A percentile compares a stretch with the other conserved stretches of the same genome.
Conservation (phyloP, 2,113 vertebrate genomes). For the Beaufortia kweichowensis region DNA sequence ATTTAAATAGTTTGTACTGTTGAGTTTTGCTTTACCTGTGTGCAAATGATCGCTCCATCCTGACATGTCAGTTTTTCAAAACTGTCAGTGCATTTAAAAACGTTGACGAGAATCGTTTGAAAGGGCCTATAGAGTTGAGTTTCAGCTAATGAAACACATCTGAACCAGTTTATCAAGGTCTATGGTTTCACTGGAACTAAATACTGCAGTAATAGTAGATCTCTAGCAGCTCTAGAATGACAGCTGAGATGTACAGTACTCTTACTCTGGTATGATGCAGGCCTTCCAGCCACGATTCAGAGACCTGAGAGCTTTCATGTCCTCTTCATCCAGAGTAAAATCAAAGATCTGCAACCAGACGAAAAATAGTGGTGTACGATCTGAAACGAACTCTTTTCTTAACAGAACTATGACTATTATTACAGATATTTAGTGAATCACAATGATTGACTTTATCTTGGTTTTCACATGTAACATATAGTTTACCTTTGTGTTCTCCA, state of each 20-base stretch:
- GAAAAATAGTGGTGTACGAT: neutral
- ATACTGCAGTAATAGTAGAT: too few species aligned
- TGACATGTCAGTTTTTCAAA: too few species aligned
- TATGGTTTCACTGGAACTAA: neutral
- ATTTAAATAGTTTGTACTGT: too few species aligned
- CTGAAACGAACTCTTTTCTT: neutral
- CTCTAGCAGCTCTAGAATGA: neutral
- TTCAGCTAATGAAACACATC: too few species aligned
- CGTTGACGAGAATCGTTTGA: too few species aligned
- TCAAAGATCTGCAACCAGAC: slow-evolving; percentile 71
- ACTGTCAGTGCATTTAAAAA: too few species aligned
- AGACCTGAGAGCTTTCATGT: slow-evolving; percentile 63
- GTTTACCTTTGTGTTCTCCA: slow-evolving; percentile 77
- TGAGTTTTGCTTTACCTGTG: too few species aligned
- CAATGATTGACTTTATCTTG: too few species aligned
- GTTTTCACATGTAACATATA: too few species aligned
- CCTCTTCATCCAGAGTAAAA: slow-evolving; percentile 70
- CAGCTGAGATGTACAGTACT: neutral
- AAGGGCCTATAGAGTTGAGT: too few species aligned
- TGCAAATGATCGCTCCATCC: too few species aligned
- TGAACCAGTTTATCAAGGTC: neutral
- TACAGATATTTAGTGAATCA: too few species aligned
- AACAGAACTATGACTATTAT: neutral
- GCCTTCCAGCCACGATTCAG: slow-evolving; percentile 71
- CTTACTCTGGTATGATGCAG: slow-evolving; percentile 60